Base-by-base conservation (phyloP, 2,888 invertebrate genomes). In the Congeria kusceri region DNA sequence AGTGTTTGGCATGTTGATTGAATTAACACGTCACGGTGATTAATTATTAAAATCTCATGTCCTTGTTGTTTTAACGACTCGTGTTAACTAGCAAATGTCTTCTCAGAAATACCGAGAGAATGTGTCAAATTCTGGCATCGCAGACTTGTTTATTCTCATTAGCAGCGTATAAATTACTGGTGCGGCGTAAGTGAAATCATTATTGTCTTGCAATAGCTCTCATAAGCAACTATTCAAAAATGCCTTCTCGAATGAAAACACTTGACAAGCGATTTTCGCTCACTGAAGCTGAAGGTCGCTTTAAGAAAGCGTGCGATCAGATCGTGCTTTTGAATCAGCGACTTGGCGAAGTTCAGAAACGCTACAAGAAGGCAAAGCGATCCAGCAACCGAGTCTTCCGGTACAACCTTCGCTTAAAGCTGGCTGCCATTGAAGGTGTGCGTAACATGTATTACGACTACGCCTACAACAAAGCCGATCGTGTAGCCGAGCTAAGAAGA, bases 361-460 rank as follows among this genome's bases (percentile, higher is more conserved):
- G 88, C 27, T 90, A 89, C 78, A 86, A 89, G 63, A 77, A 73
- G 59, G 88, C 89, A 9, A 85, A 86, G 46, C 66, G 71, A 27
- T 75, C 44, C 28, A 86, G 86, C 72, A 75, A 80, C 66, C 73
- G 87, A 13, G 74, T 88, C 3, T 90, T 90, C 76, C 86, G 90
- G 59, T 90, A 90, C 84, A 86, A 85, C 62, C 76, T 88, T 5
- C 81, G 89, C 15, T 80, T 90, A 29, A 80, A 84, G 4, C 81
- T 90, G 57, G 88, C 89, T 15, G 85, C 87, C n/a, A 80, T 87
- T 3, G 89, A 90, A 68, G 89, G 89, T 1, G 80, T 87, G 23
- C 70, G 88, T 1, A 90, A 89, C 80, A 88, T 90, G 80, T 89
- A 87, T 73, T 89, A 88, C 69, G 89, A 89, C 66, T 90, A 87